Evolutionary conservation across 2,113 vertebrate genomes (phyloP).

Genomic region (Rynchops niger): DNA sequence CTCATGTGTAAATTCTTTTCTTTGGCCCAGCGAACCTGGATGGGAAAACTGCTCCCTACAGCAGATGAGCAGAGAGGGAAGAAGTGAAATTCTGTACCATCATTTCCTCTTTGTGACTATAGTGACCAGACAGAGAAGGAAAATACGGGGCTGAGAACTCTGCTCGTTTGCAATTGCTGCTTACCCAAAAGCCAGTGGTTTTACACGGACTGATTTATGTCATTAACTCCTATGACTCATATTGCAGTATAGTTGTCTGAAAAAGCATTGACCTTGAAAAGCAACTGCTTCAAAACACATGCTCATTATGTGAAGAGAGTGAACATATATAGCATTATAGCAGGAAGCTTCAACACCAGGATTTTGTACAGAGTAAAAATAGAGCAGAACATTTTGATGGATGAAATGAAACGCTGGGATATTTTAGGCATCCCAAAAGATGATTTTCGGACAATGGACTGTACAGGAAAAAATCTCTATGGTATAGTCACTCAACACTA

Average conservation of each 20-base stretch:
- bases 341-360: conserved; percentile 57
- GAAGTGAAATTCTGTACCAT: background rate
- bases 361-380: conserved; percentile 52
- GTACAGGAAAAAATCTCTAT: background rate
- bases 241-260: conserved; percentile 44
- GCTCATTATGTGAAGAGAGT: conserved; percentile 51
- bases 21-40: background rate
- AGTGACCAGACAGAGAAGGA: background rate
- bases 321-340: conserved; percentile 59
- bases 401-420: conserved; percentile 5
- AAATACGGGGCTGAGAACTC: background rate
- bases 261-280: conserved; percentile 61
- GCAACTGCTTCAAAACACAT: conserved; percentile 42
- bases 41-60: background rate
- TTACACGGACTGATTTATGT: background rate
- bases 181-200: conserved; percentile 27
- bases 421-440: conserved; percentile 45
- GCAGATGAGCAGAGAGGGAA: background rate
- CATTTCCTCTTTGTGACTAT: background rate
- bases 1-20: background rate
- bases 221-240: conserved; percentile 55
- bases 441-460: background rate
- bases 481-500: background rate
- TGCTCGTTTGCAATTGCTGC: background rate
- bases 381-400: conserved; percentile 46